Percentiles rank a stretch among this genome's conserved stretches.
These are phyloP conservation scores for Oxycera nigricornis DNA, from an alignment of 2,888 invertebrate genomes.

Conservation along the genomic window DNA sequence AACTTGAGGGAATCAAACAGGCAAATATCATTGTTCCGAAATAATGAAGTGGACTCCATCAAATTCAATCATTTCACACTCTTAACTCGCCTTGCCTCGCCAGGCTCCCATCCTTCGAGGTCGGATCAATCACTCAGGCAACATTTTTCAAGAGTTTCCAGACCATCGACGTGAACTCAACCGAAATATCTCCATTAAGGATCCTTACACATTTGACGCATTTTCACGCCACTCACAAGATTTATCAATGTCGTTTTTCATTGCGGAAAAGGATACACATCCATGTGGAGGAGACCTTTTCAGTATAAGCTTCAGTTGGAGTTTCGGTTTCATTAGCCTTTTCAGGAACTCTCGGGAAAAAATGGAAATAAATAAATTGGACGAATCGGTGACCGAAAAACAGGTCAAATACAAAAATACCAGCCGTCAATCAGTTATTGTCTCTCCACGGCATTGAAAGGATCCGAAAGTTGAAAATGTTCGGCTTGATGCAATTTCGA, in stretches of 20 bases:
- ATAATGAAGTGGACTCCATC: background rate
- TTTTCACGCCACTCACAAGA: background rate
- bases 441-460: background rate
- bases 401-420: conserved; percentile 13
- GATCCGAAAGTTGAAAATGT: background rate
- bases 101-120: background rate
- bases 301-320: background rate
- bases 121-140: too few relatives aligned
- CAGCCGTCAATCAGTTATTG: conserved; percentile 33
- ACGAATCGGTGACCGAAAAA: conserved; percentile 21
- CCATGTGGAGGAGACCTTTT: background rate
- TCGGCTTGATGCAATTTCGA: too few relatives aligned
- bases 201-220: conserved; percentile 31
- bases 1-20: too few relatives aligned
- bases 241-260: background rate
- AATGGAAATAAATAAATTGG: conserved; percentile 1
- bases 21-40: too few relatives aligned
- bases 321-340: background rate
- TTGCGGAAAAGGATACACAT: background rate
- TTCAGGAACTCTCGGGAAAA: background rate
- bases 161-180: conserved; percentile 23
- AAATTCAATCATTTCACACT: conserved; percentile 4
- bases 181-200: conserved; percentile 30
- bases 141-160: conserved; percentile 17
- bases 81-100: background rate